Conservation (phyloP, 2,888 invertebrate genomes). For the Limnephilus auricula region DNA sequence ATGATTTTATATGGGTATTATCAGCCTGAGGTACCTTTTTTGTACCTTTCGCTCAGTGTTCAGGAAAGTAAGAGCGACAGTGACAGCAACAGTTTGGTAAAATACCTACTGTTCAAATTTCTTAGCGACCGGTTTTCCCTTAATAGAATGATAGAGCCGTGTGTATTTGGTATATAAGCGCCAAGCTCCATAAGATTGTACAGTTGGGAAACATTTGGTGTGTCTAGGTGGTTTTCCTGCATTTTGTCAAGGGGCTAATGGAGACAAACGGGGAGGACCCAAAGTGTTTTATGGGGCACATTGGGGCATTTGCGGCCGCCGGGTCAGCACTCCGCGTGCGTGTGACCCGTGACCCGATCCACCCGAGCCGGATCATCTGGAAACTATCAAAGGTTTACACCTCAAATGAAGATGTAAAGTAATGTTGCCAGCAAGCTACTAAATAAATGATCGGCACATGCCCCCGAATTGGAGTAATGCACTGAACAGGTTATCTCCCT, state of each 20-base stretch:
- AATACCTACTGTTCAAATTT: too few species aligned
- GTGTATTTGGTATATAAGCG: neutral
- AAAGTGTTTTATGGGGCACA: slow-evolving; percentile 26
- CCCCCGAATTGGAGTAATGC: neutral
- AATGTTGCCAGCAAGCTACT: neutral
- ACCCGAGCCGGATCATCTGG: neutral
- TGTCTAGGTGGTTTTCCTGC: slow-evolving; percentile 45
- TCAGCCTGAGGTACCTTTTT: too few species aligned
- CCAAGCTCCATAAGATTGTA: neutral
- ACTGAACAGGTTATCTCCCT: neutral
- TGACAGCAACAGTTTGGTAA: too few species aligned
- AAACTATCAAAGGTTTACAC: neutral
- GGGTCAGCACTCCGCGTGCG: neutral
- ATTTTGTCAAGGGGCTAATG: slow-evolving; percentile 44
- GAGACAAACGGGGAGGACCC: slow-evolving; percentile 22
- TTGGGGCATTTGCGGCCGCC: neutral
- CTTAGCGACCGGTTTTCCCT: too few species aligned
- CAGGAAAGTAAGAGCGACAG: too few species aligned
- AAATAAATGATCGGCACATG: neutral
- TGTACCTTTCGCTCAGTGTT: too few species aligned
- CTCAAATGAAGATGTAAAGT: neutral
- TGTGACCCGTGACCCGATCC: neutral
- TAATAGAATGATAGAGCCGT: neutral
- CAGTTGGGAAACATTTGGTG: neutral
- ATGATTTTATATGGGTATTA: too few species aligned